These are phyloP conservation scores for Lottia gigantea DNA, from an alignment of 2,888 invertebrate species.

Conservation along the genomic window DNA sequence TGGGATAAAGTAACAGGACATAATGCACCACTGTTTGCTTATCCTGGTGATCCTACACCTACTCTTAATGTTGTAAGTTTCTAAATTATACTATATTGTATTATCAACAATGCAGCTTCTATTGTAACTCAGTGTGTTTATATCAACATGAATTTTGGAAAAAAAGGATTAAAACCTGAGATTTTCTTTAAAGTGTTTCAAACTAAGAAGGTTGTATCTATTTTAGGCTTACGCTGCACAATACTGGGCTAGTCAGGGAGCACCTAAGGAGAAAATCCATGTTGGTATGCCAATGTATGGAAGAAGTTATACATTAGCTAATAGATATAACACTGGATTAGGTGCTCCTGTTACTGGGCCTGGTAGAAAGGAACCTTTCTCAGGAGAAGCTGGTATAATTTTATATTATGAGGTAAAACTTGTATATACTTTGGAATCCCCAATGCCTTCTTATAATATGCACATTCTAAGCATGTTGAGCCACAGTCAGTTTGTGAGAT, in stretches of 20 bases:
- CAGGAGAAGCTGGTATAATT: constrained; percentile 38
- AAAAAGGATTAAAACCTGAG: too few relatives aligned
- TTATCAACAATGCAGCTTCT: too few relatives aligned
- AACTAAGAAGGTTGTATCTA: too few relatives aligned
- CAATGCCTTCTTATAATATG: too few relatives aligned
- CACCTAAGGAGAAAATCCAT: constrained; percentile 87
- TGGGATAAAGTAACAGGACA: constrained; percentile 59
- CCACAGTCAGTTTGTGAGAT: too few relatives aligned
- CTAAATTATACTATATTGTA: too few relatives aligned
- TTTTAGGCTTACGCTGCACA: constrained; percentile 42
- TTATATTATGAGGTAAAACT: constrained; percentile 49
- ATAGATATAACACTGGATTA: constrained; percentile 56
- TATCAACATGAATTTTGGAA: too few relatives aligned
- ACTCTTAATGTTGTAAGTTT: constrained; percentile 21
- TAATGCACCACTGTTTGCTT: constrained; percentile 53
- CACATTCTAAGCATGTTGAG: too few relatives aligned
- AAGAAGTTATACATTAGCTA: constrained; percentile 85
- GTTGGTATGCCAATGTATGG: constrained; percentile 97
- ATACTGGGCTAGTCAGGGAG: constrained; percentile 75
- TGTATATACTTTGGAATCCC: too few relatives aligned
- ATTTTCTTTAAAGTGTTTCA: too few relatives aligned
- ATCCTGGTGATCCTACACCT: constrained; percentile 12
- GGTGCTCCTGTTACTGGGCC: constrained; percentile 38
- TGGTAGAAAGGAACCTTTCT: constrained; percentile 33
- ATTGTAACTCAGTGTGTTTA: too few relatives aligned